Base-by-base conservation (phyloP, 2,888 invertebrate species). In the Plagodis pulveraria region DNA sequence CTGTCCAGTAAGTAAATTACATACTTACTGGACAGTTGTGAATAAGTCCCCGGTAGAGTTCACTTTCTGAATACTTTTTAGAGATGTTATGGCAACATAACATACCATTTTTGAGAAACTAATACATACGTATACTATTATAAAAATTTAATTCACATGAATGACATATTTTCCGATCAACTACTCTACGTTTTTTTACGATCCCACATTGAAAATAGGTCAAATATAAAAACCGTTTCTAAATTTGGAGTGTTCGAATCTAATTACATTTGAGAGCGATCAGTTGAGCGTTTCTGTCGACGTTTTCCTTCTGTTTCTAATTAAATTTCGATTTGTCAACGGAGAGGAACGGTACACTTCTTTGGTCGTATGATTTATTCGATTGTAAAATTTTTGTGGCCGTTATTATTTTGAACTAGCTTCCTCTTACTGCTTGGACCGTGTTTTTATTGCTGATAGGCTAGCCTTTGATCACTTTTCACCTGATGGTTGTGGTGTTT, bases 241-340 rank as follows among this genome's bases (percentile, higher is more conserved):
- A 69, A 71, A 76, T 68, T 72, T 72, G 70, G 53, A 66, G 69
- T 67, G 67, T 74, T 75, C 74, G 69, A 67, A 63, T 69, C 74
- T 78, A 78, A 83, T 83, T 81, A 76, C 71, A 74, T 74, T 72
- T 70, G 66, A 71, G 73, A 56, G 66, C 70, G 50, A 70, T 62
- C 63, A 73, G 67, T 68, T 62, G 45, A 57, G 61, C 51, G 56
- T 62, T 58, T 67, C 64, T 65, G 60, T 63, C 64, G 56, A 51
- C 58, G 70, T 74, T 75, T 77, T 73, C 75, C 74, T 73, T 82
- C 83, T 84, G 84, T 82, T 83, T 80, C 80, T 73, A 83, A 85
- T 86, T 84, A 83, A 82, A 82, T 80, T 67, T 73, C 71, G 74
- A 79, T 81, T 77, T 78, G 47, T 61, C 47, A 58, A 46, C 45